Evolutionary conservation across 2,113 vertebrate genomes (phyloP).

Genomic region (Furnarius figulus): DNA sequence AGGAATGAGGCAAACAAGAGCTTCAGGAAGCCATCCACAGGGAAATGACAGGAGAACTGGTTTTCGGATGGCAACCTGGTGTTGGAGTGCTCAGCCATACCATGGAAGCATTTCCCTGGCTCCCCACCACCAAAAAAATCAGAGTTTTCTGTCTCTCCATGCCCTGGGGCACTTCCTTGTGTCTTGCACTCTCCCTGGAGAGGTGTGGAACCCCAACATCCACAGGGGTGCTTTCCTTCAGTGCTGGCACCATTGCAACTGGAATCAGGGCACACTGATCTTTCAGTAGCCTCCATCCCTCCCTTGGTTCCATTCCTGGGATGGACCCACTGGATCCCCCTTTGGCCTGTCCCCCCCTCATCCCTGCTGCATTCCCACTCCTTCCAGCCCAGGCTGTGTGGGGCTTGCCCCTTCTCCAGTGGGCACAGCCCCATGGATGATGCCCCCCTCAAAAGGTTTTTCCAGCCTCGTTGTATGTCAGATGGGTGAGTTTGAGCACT

Average conservation of each 20-base stretch:
- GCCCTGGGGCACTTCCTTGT: background rate
- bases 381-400: background rate
- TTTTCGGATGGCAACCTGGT: background rate
- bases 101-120: background rate
- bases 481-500: background rate
- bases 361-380: too few relatives aligned
- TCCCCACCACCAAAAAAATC: fast-evolving
- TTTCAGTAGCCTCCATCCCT: background rate
- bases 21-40: background rate
- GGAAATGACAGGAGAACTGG: background rate
- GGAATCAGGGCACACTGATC: background rate
- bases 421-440: background rate
- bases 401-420: background rate
- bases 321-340: background rate
- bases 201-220: background rate
- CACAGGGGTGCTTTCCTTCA: background rate
- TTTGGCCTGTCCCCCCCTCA: background rate
- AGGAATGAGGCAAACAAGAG: background rate
- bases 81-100: background rate
- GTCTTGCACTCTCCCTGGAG: background rate
- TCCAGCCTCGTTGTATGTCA: fast-evolving
- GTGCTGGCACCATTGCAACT: background rate
- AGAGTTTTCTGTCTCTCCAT: background rate
- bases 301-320: background rate
- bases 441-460: background rate